Evolutionary conservation across 2,797 vertebrate genomes (phyloP), one percentile per base, ranked within the genome.

Genomic region (Poecile montanus): DNA sequence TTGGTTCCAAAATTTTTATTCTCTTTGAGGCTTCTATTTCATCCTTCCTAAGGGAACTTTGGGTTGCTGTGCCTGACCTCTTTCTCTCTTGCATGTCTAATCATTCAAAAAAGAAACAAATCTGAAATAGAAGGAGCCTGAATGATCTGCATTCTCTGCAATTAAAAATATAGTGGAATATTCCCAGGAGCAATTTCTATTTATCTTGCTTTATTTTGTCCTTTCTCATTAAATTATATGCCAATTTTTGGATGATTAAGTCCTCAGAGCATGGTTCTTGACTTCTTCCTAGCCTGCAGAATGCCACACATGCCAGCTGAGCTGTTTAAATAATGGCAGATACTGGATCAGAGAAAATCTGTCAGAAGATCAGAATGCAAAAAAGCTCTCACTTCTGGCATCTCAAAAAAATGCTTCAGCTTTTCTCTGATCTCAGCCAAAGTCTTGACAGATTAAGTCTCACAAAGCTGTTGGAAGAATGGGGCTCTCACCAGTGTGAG

Each of bases 141-240:
- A 78, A 70, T 92, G 40, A 79, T 90, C 60, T 88, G 34, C 48
- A 65, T 89, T 86, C 58, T 81, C 86, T 56, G 34, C 0, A 5
- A 76, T 88, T 93, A 93, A 93, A 77, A 93, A 81, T 81, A 75
- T 26, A 72, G n/a, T 48, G 29, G 62, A 93, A 84, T 67, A 76
- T 73, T 95, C 91, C 79, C 66, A 78, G 70, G 85, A 95, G 88
- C 51, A 85, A 61, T 93, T 91, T 82, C 76, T 85, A 47, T 93
- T 97, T 93, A 63, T 78, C 67, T 90, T 81, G 68, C 76, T 86
- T 94, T 91, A 56, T 84, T 93, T 91, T 93, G 88, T 94, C 85
- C 47, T 86, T 76, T 53, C 38, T 89, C 76, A 76, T 96, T 95
- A 92, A 83, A 91, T 91, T 86, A 78, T 29, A 40, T 63, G 91